Evolutionary conservation across 2,888 invertebrate genomes (phyloP).

Genomic region (Pristionchus japonicus): DNA sequence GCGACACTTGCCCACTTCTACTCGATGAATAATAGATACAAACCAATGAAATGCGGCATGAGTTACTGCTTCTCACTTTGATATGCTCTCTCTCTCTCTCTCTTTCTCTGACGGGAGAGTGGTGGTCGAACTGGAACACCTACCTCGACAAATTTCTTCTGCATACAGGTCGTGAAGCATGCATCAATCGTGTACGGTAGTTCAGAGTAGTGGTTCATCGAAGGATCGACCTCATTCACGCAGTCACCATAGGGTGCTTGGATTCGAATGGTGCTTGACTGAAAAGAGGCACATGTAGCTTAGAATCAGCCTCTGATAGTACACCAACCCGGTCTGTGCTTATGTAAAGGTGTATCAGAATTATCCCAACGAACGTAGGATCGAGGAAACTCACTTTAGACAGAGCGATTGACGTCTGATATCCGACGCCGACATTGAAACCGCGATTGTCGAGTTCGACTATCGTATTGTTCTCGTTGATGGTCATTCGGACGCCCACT

Average conservation of each 20-base stretch:
- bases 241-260: conserved; percentile 11
- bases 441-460: not conserved
- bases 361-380: too few relatives aligned
- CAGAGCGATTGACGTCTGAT: not conserved
- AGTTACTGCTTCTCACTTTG: too few relatives aligned
- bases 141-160: conserved; percentile 14
- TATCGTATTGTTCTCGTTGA: not conserved
- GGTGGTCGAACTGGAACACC: too few relatives aligned
- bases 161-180: not conserved
- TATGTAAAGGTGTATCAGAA: too few relatives aligned
- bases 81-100: too few relatives aligned
- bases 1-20: too few relatives aligned
- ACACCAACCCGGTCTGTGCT: too few relatives aligned
- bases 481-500: conserved; percentile 23
- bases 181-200: not conserved
- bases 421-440: conserved; percentile 34
- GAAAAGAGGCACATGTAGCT: not conserved
- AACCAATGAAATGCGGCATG: too few relatives aligned
- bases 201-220: not conserved
- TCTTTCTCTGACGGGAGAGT: too few relatives aligned
- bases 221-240: not conserved
- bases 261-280: not conserved
- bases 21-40: too few relatives aligned
- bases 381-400: not conserved
- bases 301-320: too few relatives aligned